These are phyloP conservation scores for Tamandua tetradactyla DNA, from an alignment of 2,797 vertebrate species.

Conservation along the genomic window DNA sequence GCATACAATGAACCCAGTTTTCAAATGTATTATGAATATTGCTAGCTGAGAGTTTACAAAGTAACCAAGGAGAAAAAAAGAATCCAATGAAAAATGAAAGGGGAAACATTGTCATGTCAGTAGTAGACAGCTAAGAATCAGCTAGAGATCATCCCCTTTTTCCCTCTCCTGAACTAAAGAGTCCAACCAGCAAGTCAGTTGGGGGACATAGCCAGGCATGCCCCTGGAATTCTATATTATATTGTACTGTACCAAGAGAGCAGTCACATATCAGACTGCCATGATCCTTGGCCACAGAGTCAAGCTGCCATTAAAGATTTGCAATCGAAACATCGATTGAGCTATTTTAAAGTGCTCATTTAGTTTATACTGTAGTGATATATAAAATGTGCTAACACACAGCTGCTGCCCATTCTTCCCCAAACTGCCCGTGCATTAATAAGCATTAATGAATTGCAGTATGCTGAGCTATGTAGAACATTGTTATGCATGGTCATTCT, in stretches of 20 bases:
- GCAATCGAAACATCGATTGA: not conserved
- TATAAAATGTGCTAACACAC: constrained; percentile 5
- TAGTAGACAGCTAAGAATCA: not conserved
- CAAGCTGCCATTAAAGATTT: not conserved
- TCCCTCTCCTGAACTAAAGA: not conserved
- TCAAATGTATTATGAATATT: not conserved
- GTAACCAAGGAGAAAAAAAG: not conserved
- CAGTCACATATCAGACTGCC: not conserved
- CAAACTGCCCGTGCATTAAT: not conserved
- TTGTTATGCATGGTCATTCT: not conserved
- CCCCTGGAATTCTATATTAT: not conserved
- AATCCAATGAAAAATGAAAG: not conserved
- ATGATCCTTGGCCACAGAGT: not conserved
- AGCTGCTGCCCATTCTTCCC: constrained; percentile 28
- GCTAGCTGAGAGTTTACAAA: not conserved
- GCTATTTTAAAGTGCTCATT: constrained; percentile 36
- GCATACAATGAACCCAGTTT: not conserved
- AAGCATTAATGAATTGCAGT: not conserved
- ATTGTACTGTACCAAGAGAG: not conserved
- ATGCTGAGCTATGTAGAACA: not conserved
- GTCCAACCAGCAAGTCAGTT: not conserved
- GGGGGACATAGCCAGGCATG: not conserved
- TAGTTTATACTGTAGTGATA: constrained; percentile 8
- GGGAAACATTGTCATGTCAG: not conserved
- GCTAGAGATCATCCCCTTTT: not conserved